These are phyloP conservation scores for Prochilodus magdalenae DNA, from an alignment of 2,113 vertebrate species.

Conservation along the genomic window DNA sequence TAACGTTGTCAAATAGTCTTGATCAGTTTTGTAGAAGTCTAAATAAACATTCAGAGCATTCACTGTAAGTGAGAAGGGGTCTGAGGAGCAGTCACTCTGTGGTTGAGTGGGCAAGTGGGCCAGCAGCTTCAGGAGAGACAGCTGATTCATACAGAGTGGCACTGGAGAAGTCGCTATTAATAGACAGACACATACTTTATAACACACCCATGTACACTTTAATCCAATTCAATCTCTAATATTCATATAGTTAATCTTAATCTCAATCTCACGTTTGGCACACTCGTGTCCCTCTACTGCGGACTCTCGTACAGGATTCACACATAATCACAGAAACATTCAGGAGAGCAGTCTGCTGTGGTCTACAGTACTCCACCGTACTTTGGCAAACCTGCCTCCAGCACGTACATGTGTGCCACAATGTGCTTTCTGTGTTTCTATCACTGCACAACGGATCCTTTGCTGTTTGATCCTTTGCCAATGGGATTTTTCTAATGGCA, in stretches of 20 bases:
- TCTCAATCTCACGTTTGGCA: too few species aligned
- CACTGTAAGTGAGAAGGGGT: background rate
- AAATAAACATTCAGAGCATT: too few species aligned
- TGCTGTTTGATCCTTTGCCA: too few species aligned
- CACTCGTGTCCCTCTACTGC: background rate
- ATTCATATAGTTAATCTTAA: background rate
- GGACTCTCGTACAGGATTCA: background rate
- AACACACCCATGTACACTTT: background rate
- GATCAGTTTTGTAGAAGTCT: too few species aligned
- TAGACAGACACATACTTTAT: conserved; percentile 22
- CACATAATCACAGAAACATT: background rate
- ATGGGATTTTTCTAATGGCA: too few species aligned
- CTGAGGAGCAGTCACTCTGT: conserved; percentile 29
- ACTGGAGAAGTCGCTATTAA: conserved; percentile 45
- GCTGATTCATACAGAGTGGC: conserved; percentile 54
- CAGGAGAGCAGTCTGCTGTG: background rate
- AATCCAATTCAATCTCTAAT: background rate
- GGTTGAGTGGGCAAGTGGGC: conserved; percentile 50
- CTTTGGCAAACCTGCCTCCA: too few species aligned
- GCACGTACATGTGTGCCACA: too few species aligned
- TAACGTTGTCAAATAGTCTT: too few species aligned
- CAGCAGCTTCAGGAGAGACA: conserved; percentile 51
- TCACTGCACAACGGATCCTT: too few species aligned
- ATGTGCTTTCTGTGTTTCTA: too few species aligned
- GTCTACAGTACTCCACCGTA: too few species aligned